Evolutionary conservation across 2,797 vertebrate species (phyloP).

Genomic region (Intellagama lesueurii): DNA sequence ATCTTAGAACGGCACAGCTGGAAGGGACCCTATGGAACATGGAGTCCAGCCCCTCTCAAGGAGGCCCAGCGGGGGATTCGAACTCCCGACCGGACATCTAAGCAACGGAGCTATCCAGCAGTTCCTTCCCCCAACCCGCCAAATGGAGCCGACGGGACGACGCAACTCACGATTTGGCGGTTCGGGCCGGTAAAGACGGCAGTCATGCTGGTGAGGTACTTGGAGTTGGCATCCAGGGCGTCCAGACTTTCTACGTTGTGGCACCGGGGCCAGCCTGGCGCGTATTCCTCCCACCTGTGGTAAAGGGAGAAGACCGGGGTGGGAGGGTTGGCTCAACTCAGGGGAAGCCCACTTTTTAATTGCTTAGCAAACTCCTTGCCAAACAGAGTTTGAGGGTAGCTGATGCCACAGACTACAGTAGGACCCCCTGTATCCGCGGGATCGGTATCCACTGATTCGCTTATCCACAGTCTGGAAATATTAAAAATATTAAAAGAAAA

Average conservation of each 20-base stretch:
- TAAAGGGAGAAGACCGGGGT: neutral
- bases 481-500: too few relatives aligned
- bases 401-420: too few relatives aligned
- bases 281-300: constrained; percentile 66
- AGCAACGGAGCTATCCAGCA: too few relatives aligned
- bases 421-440: too few relatives aligned
- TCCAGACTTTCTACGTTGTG: constrained; percentile 57
- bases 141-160: neutral
- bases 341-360: neutral
- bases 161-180: constrained; percentile 22
- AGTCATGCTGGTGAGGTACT: constrained; percentile 65
- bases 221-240: constrained; percentile 64
- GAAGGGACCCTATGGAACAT: too few relatives aligned
- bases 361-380: neutral
- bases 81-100: too few relatives aligned
- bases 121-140: neutral
- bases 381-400: neutral
- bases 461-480: too few relatives aligned
- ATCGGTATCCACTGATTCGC: too few relatives aligned
- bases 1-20: too few relatives aligned
- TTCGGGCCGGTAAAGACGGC: neutral
- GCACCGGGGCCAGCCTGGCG: constrained; percentile 66
- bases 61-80: too few relatives aligned
- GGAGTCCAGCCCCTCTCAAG: too few relatives aligned
- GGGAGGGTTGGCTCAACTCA: neutral